These are phyloP conservation scores for Megalops atlanticus DNA, from an alignment of 2,113 vertebrate species.

Conservation along the genomic window DNA sequence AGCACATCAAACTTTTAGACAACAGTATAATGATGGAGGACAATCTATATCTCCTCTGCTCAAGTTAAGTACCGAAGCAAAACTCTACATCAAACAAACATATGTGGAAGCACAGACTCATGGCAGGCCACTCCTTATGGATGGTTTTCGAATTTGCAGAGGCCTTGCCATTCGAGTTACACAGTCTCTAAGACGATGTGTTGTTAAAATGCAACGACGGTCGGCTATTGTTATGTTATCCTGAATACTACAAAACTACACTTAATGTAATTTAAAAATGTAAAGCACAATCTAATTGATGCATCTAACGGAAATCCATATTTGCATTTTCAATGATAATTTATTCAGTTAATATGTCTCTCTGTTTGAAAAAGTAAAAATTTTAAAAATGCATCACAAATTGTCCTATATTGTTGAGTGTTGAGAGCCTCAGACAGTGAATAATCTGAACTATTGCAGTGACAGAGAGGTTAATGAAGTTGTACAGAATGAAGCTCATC, in stretches of 20 bases:
- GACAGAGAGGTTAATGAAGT: background rate
- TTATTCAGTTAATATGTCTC: too few relatives aligned
- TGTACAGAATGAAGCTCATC: too few relatives aligned
- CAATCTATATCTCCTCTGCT: background rate
- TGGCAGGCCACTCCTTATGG: background rate
- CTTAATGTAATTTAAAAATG: background rate
- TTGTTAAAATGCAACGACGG: background rate
- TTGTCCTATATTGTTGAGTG: background rate
- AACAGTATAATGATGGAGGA: background rate
- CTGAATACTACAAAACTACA: background rate
- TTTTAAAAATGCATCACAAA: too few relatives aligned
- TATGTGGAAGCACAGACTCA: background rate
- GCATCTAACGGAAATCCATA: too few relatives aligned
- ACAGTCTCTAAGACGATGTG: slow-evolving; percentile 9
- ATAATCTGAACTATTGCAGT: background rate
- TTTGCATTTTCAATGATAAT: too few relatives aligned
- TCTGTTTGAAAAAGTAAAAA: too few relatives aligned
- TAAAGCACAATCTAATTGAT: background rate
- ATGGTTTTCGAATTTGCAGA: slow-evolving; percentile 16
- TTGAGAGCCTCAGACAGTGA: background rate
- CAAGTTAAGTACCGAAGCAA: background rate
- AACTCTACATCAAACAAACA: background rate
- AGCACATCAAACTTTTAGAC: background rate
- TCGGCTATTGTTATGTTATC: background rate
- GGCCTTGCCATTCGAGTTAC: background rate